Conservation (phyloP, 2,888 invertebrate genomes). For the Apamea anceps region DNA sequence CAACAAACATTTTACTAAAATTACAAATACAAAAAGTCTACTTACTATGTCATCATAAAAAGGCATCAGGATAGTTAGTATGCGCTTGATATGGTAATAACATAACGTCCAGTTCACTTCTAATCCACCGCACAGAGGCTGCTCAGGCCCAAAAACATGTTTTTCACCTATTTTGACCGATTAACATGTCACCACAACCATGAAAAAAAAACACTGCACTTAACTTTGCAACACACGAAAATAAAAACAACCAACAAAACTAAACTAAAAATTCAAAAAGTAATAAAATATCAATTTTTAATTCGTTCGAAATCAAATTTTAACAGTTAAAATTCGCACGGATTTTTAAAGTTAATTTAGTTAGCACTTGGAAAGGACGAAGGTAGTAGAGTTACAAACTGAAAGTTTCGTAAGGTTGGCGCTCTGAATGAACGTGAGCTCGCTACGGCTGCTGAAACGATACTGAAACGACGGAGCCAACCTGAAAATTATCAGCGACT, state of each 20-base stretch:
- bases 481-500: conserved; percentile 68
- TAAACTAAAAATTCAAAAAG: conserved; percentile 13
- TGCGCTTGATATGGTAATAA: conserved; percentile 80
- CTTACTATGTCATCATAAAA: conserved; percentile 88
- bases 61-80: conserved; percentile 85
- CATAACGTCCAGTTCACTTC: conserved; percentile 86
- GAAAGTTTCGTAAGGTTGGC: conserved; percentile 69
- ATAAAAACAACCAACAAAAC: conserved; percentile 4
- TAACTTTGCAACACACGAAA: conserved; percentile 24
- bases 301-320: conserved; percentile 6
- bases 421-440: conserved; percentile 65
- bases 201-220: conserved; percentile 64
- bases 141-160: conserved; percentile 70
- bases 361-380: background rate
- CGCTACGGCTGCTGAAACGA: conserved; percentile 71
- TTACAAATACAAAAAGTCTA: conserved; percentile 33
- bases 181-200: conserved; percentile 71
- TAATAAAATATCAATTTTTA: background rate
- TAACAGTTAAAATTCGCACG: background rate
- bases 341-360: background rate
- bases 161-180: conserved; percentile 81
- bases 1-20: background rate
- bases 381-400: conserved; percentile 14
- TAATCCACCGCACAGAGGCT: conserved; percentile 76
- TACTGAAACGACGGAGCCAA: conserved; percentile 72